Conservation (phyloP, 2,888 invertebrate species). For the Myopa testacea region DNA sequence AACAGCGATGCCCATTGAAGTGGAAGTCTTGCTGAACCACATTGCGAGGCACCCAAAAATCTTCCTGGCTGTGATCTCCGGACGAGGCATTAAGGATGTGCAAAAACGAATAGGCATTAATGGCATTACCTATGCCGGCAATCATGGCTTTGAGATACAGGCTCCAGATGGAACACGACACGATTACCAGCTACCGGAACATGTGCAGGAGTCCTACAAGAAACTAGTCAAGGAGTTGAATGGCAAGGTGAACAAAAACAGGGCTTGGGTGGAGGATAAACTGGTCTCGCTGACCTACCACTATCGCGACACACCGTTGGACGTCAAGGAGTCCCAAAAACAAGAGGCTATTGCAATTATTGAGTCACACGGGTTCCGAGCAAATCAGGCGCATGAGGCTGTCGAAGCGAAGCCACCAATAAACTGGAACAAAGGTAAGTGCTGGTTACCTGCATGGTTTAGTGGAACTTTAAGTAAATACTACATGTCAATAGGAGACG, state of each 20-base stretch:
- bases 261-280: constrained; percentile 83
- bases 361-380: constrained; percentile 74
- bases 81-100: constrained; percentile 77
- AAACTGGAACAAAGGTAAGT: constrained; percentile 78
- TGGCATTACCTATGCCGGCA: constrained; percentile 78
- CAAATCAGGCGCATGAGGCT: constrained; percentile 77
- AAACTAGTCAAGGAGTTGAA: constrained; percentile 75
- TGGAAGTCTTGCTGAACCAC: constrained; percentile 74
- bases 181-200: constrained; percentile 77
- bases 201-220: constrained; percentile 74
- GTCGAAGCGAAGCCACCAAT: constrained; percentile 83
- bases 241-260: constrained; percentile 72
- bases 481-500: constrained; percentile 69
- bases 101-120: constrained; percentile 73
- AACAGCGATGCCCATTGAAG: constrained; percentile 76
- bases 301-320: constrained; percentile 76
- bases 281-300: constrained; percentile 79
- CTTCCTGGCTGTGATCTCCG: constrained; percentile 79
- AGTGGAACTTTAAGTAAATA: not conserved
- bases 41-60: constrained; percentile 76
- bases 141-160: constrained; percentile 80
- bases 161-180: constrained; percentile 80
- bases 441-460: not conserved
- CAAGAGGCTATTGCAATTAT: constrained; percentile 74
- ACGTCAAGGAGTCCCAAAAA: constrained; percentile 71